Evolutionary conservation across 2,797 vertebrate species (phyloP).

Genomic region (Onychomys torridus): DNA sequence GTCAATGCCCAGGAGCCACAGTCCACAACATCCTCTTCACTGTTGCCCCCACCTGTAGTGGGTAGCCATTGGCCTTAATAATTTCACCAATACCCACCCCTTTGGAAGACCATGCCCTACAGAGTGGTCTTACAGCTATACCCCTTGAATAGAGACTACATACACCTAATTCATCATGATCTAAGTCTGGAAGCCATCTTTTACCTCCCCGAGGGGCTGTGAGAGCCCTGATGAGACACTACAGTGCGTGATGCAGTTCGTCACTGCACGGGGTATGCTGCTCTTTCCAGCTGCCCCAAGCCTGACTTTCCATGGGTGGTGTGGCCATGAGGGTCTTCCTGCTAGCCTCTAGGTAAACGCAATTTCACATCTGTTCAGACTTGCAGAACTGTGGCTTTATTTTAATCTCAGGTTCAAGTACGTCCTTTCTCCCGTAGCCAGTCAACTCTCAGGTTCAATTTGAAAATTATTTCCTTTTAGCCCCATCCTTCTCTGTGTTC

Average conservation of each 20-base stretch:
- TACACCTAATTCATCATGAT: neutral
- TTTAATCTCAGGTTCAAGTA: neutral
- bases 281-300: neutral
- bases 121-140: neutral
- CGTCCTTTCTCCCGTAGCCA: constrained; percentile 9
- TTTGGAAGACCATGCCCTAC: neutral
- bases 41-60: too few relatives aligned
- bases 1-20: neutral
- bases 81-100: too few relatives aligned
- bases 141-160: neutral
- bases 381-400: neutral
- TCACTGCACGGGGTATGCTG: neutral
- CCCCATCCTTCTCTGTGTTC: neutral
- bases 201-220: neutral
- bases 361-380: neutral
- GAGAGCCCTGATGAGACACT: neutral
- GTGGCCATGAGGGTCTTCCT: neutral
- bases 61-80: too few relatives aligned
- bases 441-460: neutral
- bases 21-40: neutral
- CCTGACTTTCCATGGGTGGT: neutral
- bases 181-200: neutral
- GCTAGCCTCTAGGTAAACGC: neutral
- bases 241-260: neutral
- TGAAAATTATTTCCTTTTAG: neutral